Conservation (phyloP, 1,140 invertebrate species). For the Pogonognathellus flavescens region DNA sequence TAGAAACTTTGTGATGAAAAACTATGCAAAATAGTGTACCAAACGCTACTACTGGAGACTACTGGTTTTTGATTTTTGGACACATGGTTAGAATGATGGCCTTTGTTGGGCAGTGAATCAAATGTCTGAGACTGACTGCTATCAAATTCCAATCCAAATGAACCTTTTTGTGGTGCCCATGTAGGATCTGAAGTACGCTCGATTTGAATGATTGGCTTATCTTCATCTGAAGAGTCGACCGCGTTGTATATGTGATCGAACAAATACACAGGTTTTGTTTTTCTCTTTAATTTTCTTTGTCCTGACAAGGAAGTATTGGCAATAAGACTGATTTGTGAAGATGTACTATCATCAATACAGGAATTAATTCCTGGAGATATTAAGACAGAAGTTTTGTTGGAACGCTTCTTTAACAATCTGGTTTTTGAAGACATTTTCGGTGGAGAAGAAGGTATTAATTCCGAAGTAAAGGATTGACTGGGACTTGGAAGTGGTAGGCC, state of each 20-base stretch:
- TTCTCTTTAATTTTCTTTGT: background rate
- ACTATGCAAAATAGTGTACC: background rate
- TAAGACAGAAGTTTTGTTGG: background rate
- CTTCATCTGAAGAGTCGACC: conserved; percentile 11
- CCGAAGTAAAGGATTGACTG: conserved; percentile 19
- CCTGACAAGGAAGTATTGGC: background rate
- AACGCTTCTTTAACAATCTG: background rate
- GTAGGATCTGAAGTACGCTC: conserved; percentile 1
- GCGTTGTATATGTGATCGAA: background rate
- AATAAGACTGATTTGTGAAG: background rate
- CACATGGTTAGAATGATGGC: background rate
- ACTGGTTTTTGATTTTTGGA: background rate
- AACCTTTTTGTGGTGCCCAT: background rate
- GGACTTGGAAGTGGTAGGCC: conserved; percentile 25
- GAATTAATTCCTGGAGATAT: background rate
- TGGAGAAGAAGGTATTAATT: conserved; percentile 15
- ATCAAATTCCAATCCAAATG: conserved; percentile 36
- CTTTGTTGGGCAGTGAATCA: background rate
- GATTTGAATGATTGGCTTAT: background rate
- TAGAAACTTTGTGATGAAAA: background rate
- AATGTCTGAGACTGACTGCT: conserved; percentile 24
- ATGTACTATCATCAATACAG: background rate
- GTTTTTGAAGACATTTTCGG: background rate
- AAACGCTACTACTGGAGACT: background rate
- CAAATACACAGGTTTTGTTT: conserved; percentile 14